phyloP scores from a whole-genome alignment of 2,113 vertebrate genomes.

The Crotalus horridus region DNA sequence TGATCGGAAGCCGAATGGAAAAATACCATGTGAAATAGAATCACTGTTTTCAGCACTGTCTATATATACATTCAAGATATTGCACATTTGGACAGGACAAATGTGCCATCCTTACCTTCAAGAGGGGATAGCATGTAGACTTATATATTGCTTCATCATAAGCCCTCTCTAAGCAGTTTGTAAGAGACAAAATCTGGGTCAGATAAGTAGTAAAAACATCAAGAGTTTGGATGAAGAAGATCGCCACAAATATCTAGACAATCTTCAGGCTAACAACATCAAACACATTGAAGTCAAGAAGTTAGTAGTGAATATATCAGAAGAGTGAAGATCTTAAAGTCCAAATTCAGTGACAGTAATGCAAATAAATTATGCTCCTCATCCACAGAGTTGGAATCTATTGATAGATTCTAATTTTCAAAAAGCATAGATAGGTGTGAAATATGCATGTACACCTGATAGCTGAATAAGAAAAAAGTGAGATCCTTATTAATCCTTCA shows the following conservation, averaged over 20 bases:
- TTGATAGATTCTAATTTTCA: not conserved
- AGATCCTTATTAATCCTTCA: constrained; percentile 49
- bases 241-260: not conserved
- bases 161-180: not conserved
- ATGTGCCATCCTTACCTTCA: not conserved
- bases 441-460: not conserved
- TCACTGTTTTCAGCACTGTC: not conserved
- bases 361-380: not conserved
- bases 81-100: not conserved
- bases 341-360: not conserved
- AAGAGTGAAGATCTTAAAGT: not conserved
- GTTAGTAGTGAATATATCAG: not conserved
- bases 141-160: not conserved
- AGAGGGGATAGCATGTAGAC: not conserved
- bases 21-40: not conserved
- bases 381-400: not conserved
- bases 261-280: not conserved
- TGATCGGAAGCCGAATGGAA: not conserved
- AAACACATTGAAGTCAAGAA: not conserved
- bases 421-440: not conserved
- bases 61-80: not conserved
- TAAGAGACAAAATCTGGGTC: not conserved
- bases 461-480: constrained; percentile 27
- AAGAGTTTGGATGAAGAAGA: not conserved
- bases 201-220: not conserved